phyloP scores from a whole-genome alignment of 1,140 invertebrate genomes.

The Heliconius congener region DNA sequence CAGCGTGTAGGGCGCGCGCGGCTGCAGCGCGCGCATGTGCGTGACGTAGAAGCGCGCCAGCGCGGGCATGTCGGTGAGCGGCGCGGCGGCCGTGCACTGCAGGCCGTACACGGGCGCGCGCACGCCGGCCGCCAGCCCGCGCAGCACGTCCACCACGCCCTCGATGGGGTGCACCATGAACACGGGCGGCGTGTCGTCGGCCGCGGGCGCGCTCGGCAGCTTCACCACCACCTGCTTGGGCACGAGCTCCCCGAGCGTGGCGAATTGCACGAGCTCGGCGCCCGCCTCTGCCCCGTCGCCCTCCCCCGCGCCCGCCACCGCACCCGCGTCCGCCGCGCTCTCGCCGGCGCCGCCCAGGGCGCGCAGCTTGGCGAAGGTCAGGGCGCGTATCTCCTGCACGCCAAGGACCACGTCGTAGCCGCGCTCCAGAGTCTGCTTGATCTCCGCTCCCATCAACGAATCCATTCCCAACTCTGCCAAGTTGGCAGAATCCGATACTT shows the following conservation, averaged over 20 bases:
- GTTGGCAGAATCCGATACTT: slow-evolving; percentile 87
- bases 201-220: slow-evolving; percentile 71
- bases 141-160: slow-evolving; percentile 88
- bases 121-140: slow-evolving; percentile 86
- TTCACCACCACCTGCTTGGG: slow-evolving; percentile 85
- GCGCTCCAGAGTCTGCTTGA: slow-evolving; percentile 97
- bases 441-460: slow-evolving; percentile 98
- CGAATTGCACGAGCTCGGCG: slow-evolving; percentile 46
- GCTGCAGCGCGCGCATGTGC: slow-evolving; percentile 89
- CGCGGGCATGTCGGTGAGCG: slow-evolving; percentile 86
- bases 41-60: slow-evolving; percentile 91
- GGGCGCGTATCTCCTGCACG: slow-evolving; percentile 92
- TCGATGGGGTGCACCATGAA: slow-evolving; percentile 94
- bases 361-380: slow-evolving; percentile 89
- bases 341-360: slow-evolving; percentile 82
- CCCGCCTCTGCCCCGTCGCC: slow-evolving; percentile 38
- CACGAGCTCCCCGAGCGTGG: slow-evolving; percentile 73
- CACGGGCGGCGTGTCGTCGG: slow-evolving; percentile 63
- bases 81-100: slow-evolving; percentile 91
- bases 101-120: slow-evolving; percentile 92
- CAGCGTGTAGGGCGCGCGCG: slow-evolving; percentile 91
- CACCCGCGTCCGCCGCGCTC: slow-evolving; percentile 80
- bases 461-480: slow-evolving; percentile 98
- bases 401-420: slow-evolving; percentile 95
- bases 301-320: slow-evolving; percentile 59